phyloP scores from a whole-genome alignment of 2,888 invertebrate species.

The Prosopocoilus inquinatus region DNA sequence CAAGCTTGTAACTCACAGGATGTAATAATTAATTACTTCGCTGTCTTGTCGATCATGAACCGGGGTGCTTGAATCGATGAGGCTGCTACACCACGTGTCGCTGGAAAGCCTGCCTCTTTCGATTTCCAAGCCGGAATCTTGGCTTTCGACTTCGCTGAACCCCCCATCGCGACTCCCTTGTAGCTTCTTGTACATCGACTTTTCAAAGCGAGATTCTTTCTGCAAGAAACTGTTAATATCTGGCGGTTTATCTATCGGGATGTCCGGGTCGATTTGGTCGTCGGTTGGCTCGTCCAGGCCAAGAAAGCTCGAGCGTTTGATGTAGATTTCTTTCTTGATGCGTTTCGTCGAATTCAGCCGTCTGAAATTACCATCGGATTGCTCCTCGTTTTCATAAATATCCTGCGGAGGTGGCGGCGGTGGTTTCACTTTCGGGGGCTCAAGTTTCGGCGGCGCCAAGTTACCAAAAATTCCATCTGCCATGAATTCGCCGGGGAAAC shows the following conservation, averaged over 20 bases:
- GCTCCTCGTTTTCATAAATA: conserved; percentile 49
- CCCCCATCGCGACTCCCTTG: conserved; percentile 39
- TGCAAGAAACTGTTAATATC: conserved; percentile 80
- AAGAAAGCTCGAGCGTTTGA: conserved; percentile 80
- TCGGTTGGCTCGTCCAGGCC: conserved; percentile 75
- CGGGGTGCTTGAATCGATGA: conserved; percentile 39
- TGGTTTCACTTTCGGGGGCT: conserved; percentile 64
- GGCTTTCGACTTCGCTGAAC: conserved; percentile 57
- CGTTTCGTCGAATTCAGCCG: conserved; percentile 79
- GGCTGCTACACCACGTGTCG: conserved; percentile 58
- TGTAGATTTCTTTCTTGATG: conserved; percentile 81
- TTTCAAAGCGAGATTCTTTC: conserved; percentile 75
- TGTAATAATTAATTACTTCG: conserved; percentile 54
- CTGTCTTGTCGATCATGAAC: conserved; percentile 77
- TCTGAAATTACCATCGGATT: conserved; percentile 52
- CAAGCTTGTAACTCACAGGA: background rate
- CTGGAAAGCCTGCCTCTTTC: conserved; percentile 56
- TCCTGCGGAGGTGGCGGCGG: conserved; percentile 59
- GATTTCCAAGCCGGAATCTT: conserved; percentile 77
- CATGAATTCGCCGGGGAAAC: conserved; percentile 40
- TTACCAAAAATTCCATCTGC: conserved; percentile 51
- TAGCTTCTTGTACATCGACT: conserved; percentile 67
- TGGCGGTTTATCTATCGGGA: conserved; percentile 68
- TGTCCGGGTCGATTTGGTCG: conserved; percentile 68
- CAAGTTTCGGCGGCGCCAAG: conserved; percentile 31